Base-by-base conservation (phyloP, 2,797 vertebrate species). In the Euthynnus affinis region DNA sequence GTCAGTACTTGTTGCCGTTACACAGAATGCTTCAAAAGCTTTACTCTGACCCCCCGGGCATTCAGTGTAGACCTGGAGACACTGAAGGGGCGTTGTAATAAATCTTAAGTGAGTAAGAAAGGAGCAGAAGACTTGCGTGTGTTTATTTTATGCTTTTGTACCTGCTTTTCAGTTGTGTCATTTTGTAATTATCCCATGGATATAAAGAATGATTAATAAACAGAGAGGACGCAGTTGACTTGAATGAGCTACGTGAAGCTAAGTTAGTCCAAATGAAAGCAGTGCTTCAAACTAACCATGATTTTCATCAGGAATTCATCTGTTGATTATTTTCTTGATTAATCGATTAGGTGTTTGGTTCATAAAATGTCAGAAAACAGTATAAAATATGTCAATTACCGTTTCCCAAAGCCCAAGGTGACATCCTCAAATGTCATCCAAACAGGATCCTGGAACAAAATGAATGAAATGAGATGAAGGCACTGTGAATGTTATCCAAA, bases 1-100 rank as follows among this genome's bases (percentile, higher is more conserved):
- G 84, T 71, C 69, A 48, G 71, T 34, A 83, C 85, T 78, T 73
- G 83, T 68, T 78, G 46, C 48, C 53, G 17, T 64, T 37, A 52
- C 3, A 78, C 23, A 55, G 14, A 46, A 22, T 46, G 56, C 52
- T 59, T 80, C 60, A 53, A 22, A 20, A 57, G 51, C 18, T 68
- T 56, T 49, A 12, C 49, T 46, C 53, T 42, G n/a, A 64, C 13
- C 25, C 34, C 9, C 1, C n/a, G n/a, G 2, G 13, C 66, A 42
- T 22, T 52, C 40, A 29, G 8, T 42, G 40, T 42, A 61, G 48
- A 44, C 20, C 37, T 3, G 6, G n/a, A 58, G 51, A 57, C 9
- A 8, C 17, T 9, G 44, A 46, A 8, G 55, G 29, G 34, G 23
- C 22, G 44, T 23, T 55, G 7, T 5, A 48, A 25, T 37, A 40